Conservation (phyloP, 2,797 vertebrate species). For the Apodemus agrarius region DNA sequence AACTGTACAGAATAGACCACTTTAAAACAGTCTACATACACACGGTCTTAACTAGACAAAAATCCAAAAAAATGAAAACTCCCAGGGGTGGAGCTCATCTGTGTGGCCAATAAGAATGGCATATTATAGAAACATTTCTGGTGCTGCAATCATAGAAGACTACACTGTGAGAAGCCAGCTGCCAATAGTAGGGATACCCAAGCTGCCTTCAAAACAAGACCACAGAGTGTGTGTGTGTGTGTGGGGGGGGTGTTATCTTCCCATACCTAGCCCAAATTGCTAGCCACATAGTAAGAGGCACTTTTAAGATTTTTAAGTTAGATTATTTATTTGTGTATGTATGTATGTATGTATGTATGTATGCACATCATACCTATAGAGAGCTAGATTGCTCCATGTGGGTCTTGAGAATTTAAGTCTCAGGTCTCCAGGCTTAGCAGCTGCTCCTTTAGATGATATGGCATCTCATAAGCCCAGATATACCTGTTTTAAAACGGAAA, state of each 20-base stretch:
- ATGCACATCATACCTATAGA: background rate
- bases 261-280: background rate
- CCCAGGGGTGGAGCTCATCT: background rate
- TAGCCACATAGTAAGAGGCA: background rate
- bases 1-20: background rate
- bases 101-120: background rate
- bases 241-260: background rate
- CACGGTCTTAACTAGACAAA: background rate
- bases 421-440: background rate
- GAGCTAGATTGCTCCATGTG: background rate
- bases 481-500: background rate
- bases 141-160: background rate
- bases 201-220: background rate
- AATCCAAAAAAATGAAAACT: background rate
- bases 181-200: background rate
- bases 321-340: background rate
- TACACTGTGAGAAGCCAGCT: background rate
- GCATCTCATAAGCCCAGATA: background rate
- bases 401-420: background rate
- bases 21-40: slow-evolving; percentile 1
- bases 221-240: no score
- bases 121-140: background rate
- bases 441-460: background rate
- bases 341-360: no score
- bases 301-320: background rate